Conservation (phyloP, 2,797 vertebrate genomes). For the Ceryle rudis region DNA sequence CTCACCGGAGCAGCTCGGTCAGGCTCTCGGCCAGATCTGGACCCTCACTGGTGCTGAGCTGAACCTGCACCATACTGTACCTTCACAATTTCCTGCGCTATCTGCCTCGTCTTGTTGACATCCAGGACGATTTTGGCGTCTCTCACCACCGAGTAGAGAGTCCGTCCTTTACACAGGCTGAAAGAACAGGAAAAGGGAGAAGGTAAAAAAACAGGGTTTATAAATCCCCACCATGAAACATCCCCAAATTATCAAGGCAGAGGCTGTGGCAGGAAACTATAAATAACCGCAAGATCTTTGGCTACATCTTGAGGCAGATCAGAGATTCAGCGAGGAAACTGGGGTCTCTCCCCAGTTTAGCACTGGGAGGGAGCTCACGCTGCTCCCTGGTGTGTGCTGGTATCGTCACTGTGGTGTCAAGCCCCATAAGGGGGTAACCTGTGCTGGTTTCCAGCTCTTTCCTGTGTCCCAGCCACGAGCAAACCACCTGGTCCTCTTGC, state of each 20-base stretch:
- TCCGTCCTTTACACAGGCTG: conserved; percentile 98
- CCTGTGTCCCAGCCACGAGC: rapidly evolving
- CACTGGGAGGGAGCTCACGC: background rate
- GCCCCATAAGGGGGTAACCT: rapidly evolving
- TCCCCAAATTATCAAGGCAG: background rate
- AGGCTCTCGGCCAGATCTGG: rapidly evolving
- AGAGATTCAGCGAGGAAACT: background rate
- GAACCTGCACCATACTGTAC: conserved; percentile 64
- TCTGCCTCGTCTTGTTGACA: conserved; percentile 98
- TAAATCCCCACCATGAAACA: background rate
- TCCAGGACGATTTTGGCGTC: conserved; percentile 97
- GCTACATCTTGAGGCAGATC: background rate
- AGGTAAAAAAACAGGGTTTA: background rate
- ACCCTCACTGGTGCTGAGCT: rapidly evolving
- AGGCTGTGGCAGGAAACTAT: background rate
- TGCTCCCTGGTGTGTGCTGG: rapidly evolving
- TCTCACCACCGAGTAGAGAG: conserved; percentile 95
- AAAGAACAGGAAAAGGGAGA: conserved; percentile 45
- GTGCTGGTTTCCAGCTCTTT: background rate
- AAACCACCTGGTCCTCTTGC: background rate
- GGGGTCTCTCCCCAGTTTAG: background rate
- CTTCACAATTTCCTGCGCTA: conserved; percentile 99
- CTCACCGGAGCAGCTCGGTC: rapidly evolving
- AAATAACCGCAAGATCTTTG: background rate
- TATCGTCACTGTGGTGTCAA: rapidly evolving